Evolutionary conservation across 2,888 invertebrate genomes (phyloP).

Genomic region (Erpobdella octoculata): DNA sequence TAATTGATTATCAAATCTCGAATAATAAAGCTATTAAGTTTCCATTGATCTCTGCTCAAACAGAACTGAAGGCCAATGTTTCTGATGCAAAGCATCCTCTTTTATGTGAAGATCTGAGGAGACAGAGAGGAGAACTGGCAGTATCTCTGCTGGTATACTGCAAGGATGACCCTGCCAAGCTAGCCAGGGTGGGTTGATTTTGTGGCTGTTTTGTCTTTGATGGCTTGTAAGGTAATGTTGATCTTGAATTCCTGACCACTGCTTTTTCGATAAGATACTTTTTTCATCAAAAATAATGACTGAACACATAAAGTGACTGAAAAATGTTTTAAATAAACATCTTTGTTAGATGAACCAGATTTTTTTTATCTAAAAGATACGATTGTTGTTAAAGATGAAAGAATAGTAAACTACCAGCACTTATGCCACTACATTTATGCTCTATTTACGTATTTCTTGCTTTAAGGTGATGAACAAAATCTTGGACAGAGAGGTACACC

Average conservation of each 20-base stretch:
- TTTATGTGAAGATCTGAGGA: slow-evolving; percentile 84
- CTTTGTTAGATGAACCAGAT: too few relatives aligned
- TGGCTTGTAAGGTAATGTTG: neutral
- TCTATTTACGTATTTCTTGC: too few relatives aligned
- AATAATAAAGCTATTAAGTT: neutral
- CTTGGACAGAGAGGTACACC: slow-evolving; percentile 80
- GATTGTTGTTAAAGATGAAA: neutral
- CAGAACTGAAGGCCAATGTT: slow-evolving; percentile 84
- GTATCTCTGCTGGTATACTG: slow-evolving; percentile 81
- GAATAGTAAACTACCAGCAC: neutral
- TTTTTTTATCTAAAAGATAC: too few relatives aligned
- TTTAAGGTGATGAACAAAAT: slow-evolving; percentile 91
- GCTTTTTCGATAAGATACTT: too few relatives aligned
- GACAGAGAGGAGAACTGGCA: slow-evolving; percentile 84
- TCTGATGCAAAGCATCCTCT: slow-evolving; percentile 95
- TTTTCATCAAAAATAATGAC: too few relatives aligned
- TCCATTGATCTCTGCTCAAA: neutral
- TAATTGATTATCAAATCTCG: too few relatives aligned
- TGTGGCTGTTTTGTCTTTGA: too few relatives aligned
- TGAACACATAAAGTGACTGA: too few relatives aligned
- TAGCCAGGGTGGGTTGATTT: slow-evolving; percentile 63
- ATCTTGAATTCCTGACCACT: neutral
- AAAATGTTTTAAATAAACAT: too few relatives aligned
- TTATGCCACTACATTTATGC: slow-evolving; percentile 22
- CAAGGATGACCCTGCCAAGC: slow-evolving; percentile 85